Conservation (phyloP, 2,888 invertebrate genomes). For the Biston stratarius region DNA sequence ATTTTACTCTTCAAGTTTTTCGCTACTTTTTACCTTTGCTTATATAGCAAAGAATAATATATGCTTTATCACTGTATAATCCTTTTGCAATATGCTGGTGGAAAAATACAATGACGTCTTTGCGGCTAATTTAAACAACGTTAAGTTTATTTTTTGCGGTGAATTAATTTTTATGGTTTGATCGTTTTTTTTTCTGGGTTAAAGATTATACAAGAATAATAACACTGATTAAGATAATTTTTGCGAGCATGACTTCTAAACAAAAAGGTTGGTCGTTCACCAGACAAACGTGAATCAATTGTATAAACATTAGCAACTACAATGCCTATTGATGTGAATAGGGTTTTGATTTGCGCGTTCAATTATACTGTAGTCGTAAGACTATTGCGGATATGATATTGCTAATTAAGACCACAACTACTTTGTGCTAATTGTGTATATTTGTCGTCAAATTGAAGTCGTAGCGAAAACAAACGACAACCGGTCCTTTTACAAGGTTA, state of each 20-base stretch:
- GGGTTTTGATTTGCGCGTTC: conserved; percentile 37
- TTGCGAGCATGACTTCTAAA: neutral
- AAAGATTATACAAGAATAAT: neutral
- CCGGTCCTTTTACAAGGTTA: conserved; percentile 16
- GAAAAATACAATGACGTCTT: conserved; percentile 31
- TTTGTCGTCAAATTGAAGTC: conserved; percentile 27
- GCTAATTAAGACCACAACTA: conserved; percentile 37
- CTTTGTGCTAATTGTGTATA: conserved; percentile 34
- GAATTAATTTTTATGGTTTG: conserved; percentile 1
- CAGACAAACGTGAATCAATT: conserved; percentile 18
- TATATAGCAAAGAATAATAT: conserved; percentile 8
- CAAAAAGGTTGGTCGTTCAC: neutral
- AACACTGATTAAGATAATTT: neutral
- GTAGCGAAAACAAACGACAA: conserved; percentile 9
- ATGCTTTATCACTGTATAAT: neutral
- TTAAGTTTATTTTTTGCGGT: conserved; percentile 4
- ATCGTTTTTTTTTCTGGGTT: conserved; percentile 8
- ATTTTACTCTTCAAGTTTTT: neutral
- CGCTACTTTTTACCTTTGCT: conserved; percentile 6
- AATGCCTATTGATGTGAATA: conserved; percentile 7
- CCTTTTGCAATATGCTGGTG: conserved; percentile 19
- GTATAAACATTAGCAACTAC: conserved; percentile 4
- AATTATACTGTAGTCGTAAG: conserved; percentile 25
- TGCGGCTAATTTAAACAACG: conserved; percentile 20
- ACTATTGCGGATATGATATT: conserved; percentile 37